Evolutionary conservation across 1,140 invertebrate species (phyloP), one percentile per base, ranked within the genome.

Genomic region (Asobara japonica): DNA sequence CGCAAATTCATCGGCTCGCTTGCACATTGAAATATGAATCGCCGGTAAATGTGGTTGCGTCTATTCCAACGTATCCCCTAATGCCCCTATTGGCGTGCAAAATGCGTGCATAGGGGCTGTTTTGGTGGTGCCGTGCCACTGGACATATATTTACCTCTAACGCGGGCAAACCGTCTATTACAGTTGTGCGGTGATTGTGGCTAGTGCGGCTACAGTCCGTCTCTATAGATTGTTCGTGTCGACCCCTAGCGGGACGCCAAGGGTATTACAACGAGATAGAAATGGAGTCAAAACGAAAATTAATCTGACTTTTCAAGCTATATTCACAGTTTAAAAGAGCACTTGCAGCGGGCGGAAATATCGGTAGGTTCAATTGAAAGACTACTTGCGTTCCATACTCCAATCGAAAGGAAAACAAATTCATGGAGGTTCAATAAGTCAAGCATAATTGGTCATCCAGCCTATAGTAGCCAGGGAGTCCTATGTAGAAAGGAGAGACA

Each of bases 181-280:
- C 51, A 10, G 18, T 56, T 56, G 20, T 56, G 51, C 22, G 51
- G 51, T 56, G 22, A 22, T 56, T 56, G 51, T 56, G 51, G 51
- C 51, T 51, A 20, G 45, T 16, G n/a, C 8, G 20, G 20, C 45
- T 51, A 16, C 16, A 51, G 36, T 18, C 45, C n/a, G 1, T 51
- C 45, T 51, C 45, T 56, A 27, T 56, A 56, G 18, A 56, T 25
- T 25, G 51, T 56, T 22, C n/a, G 20, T 11, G 1, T 51, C 36
- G 6, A 56, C 51, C 8, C 4, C 13, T 56, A 45, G 20, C 25
- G 22, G n/a, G n/a, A n/a, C n/a, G n/a, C n/a, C n/a, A n/a, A n/a
- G n/a, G n/a, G n/a, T n/a, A n/a, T n/a, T n/a, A n/a, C n/a, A n/a
- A n/a, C n/a, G n/a, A n/a, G n/a, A 25, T 56, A 56, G 51, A 56